Conservation (phyloP, 2,113 vertebrate genomes). For the Neomonachus schauinslandi region DNA sequence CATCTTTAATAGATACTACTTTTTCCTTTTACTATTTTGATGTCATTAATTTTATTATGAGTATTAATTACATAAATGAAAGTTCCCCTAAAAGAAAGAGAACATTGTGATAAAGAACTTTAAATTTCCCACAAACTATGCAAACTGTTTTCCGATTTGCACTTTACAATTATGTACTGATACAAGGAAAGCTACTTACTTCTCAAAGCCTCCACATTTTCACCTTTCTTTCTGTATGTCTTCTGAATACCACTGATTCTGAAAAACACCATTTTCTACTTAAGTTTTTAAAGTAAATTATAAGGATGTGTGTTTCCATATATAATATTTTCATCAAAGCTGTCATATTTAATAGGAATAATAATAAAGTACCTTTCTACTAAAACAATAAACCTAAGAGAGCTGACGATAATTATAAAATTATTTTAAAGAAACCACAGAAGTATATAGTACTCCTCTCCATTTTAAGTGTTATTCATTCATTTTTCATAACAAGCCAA, state of each 20-base stretch:
- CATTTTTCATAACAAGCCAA: background rate
- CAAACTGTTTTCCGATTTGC: background rate
- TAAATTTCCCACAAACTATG: background rate
- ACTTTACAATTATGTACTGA: constrained; percentile 43
- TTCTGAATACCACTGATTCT: constrained; percentile 96
- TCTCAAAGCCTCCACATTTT: constrained; percentile 94
- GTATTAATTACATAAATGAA: background rate
- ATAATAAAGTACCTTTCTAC: background rate
- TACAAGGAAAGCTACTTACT: constrained; percentile 85
- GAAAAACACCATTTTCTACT: constrained; percentile 79
- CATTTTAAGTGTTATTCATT: background rate
- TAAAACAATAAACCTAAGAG: constrained; percentile 9
- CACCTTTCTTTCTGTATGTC: constrained; percentile 93
- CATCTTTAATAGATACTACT: background rate
- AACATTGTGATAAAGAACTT: background rate
- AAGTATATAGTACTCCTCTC: background rate
- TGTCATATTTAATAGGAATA: background rate
- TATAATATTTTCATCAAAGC: background rate
- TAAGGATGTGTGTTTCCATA: background rate
- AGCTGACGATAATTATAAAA: background rate
- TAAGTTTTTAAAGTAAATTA: background rate
- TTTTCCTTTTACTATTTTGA: constrained; percentile 36
- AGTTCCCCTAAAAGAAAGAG: background rate
- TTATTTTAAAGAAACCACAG: background rate
- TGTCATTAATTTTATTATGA: background rate